Conservation (phyloP, 2,888 invertebrate genomes). For the Alitta virens region DNA sequence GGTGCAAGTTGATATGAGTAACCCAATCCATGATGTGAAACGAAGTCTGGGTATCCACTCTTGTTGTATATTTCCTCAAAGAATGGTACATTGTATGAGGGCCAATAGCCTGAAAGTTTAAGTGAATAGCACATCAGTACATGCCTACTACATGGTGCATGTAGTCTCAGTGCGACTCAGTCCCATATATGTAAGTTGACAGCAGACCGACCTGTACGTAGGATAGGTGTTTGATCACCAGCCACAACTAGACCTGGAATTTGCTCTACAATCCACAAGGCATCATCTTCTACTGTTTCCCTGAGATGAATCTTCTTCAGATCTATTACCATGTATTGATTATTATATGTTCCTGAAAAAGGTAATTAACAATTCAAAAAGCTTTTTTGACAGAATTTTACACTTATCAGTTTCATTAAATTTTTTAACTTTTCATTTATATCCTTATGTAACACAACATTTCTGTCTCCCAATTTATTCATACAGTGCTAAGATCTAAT, state of each 20-base stretch:
- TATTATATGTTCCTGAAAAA: slow-evolving; percentile 53
- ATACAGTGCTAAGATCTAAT: neutral
- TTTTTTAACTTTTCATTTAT: too few relatives aligned
- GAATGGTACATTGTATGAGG: slow-evolving; percentile 55
- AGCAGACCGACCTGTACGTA: slow-evolving; percentile 39
- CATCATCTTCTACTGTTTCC: slow-evolving; percentile 37
- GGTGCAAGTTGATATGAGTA: slow-evolving; percentile 52
- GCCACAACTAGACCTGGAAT: slow-evolving; percentile 48
- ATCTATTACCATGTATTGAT: slow-evolving; percentile 56
- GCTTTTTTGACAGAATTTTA: too few relatives aligned
- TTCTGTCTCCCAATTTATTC: too few relatives aligned
- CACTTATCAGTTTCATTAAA: too few relatives aligned
- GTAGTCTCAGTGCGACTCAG: too few relatives aligned
- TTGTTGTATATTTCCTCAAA: slow-evolving; percentile 49
- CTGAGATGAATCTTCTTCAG: slow-evolving; percentile 42
- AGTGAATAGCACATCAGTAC: too few relatives aligned
- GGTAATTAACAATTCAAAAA: neutral
- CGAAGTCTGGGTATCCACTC: slow-evolving; percentile 51
- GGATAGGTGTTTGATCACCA: slow-evolving; percentile 43
- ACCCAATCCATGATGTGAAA: slow-evolving; percentile 39
- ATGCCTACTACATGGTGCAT: too few relatives aligned
- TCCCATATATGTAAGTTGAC: neutral
- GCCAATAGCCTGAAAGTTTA: slow-evolving; percentile 45
- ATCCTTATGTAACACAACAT: too few relatives aligned
- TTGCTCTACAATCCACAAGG: slow-evolving; percentile 54